Evolutionary conservation across 1,140 invertebrate genomes (phyloP).

Genomic region (Triops cancriformis): DNA sequence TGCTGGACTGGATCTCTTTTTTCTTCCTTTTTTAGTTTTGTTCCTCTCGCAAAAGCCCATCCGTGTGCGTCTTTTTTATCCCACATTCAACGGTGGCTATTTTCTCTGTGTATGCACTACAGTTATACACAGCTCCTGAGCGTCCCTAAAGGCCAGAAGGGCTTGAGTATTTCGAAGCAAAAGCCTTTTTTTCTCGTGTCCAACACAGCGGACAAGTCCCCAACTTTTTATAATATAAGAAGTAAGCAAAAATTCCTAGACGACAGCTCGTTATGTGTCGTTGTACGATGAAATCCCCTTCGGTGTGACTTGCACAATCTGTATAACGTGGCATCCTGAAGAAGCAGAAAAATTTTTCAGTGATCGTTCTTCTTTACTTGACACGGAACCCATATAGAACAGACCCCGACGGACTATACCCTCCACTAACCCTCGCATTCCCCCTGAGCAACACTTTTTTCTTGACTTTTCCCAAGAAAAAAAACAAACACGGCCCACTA

Average conservation of each 20-base stretch:
- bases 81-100: not conserved
- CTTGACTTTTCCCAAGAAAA: not conserved
- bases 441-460: not conserved
- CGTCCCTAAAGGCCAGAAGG: not conserved
- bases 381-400: not conserved
- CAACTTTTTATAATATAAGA: conserved; percentile 2
- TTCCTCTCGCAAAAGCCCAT: not conserved
- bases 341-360: not conserved
- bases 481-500: not conserved
- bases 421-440: not conserved
- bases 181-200: not conserved
- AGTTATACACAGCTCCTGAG: not conserved
- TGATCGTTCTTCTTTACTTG: conserved; percentile 13
- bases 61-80: not conserved
- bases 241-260: conserved; percentile 14
- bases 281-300: conserved; percentile 7
- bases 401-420: not conserved
- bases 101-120: not conserved
- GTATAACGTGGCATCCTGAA: not conserved
- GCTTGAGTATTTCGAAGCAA: not conserved
- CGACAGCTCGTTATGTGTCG: conserved; percentile 9
- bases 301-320: not conserved
- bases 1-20: not conserved
- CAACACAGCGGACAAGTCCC: not conserved
- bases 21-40: not conserved